Base-by-base conservation (phyloP, 2,113 vertebrate genomes). In the Cranoglanis bouderius region DNA sequence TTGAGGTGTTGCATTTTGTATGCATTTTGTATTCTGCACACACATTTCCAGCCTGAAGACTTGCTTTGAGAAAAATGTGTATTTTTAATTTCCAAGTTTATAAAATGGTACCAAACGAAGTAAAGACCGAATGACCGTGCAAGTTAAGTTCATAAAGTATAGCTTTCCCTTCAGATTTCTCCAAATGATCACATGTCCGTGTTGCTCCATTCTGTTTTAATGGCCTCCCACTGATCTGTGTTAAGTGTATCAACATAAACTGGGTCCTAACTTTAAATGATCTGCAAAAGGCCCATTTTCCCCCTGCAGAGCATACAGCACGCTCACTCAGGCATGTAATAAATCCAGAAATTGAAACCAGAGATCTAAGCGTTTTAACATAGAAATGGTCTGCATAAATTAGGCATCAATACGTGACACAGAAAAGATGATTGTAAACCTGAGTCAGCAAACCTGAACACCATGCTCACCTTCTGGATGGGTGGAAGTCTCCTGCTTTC, bases 401-500 rank as follows among this genome's bases (percentile, higher is more conserved):
- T 12, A 59, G 8, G 21, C 24, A 78, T 86, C 57, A 7, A 26
- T 55, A 24, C 0, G 8, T 57, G 80, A 63, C 14, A 21, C 3
- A 75, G 67, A 18, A 53, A 72, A 53, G 29, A n/a, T 2, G 19
- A 53, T 40, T 1, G 0, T 53, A 55, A 53, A 38, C 67, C 46
- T 38, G 2, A 10, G 1, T 53, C 3, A 32, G 14, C n/a, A 40
- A 7, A 32, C 55, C 14, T 38, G 35, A 72, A 26, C 32, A 89
- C n/a, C 72, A 10, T 19, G 91, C 95, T 96, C 94, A 97, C 98
- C 97, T 99, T 99, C 93, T 99, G 98, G 95, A 99, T 99, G 49
- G 98, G 98, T 70, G 98, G 98, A 89, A 99, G 96, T 89, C 98
- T 96, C 94, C 97, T 96, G 91, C 98, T 99, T 94, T 99, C 98